These are phyloP conservation scores for Listrodromus nycthemerus DNA, from an alignment of 2,888 invertebrate species.

Conservation along the genomic window DNA sequence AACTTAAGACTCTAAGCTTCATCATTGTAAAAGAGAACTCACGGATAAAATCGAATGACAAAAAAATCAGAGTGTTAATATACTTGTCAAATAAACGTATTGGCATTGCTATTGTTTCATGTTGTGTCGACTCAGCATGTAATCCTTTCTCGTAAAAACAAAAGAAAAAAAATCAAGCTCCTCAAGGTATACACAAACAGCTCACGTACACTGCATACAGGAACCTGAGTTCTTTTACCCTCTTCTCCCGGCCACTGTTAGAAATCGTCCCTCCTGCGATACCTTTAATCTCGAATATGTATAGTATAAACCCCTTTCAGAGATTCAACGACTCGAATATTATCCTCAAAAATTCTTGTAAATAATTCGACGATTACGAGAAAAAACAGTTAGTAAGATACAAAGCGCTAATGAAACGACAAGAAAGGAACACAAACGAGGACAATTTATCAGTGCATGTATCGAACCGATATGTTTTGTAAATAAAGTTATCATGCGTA, in stretches of 20 bases:
- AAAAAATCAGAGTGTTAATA: slow-evolving; percentile 52
- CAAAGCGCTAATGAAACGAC: slow-evolving; percentile 35
- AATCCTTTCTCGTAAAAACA: slow-evolving; percentile 2
- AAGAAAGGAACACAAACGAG: slow-evolving; percentile 57
- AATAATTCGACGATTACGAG: slow-evolving; percentile 76
- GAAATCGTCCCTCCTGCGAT: slow-evolving; percentile 47
- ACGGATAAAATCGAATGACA: slow-evolving; percentile 23
- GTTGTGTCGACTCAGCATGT: slow-evolving; percentile 31
- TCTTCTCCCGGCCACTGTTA: slow-evolving; percentile 29
- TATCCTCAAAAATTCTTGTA: slow-evolving; percentile 77
- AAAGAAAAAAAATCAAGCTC: not conserved
- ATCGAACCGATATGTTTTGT: slow-evolving; percentile 79
- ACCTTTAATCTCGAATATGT: slow-evolving; percentile 60
- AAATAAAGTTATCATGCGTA: slow-evolving; percentile 82
- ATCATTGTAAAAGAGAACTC: slow-evolving; percentile 46
- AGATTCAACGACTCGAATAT: slow-evolving; percentile 67
- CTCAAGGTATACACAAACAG: slow-evolving; percentile 38
- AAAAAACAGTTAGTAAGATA: slow-evolving; percentile 44
- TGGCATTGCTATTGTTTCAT: slow-evolving; percentile 45
- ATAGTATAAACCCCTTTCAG: slow-evolving; percentile 67
- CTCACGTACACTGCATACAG: slow-evolving; percentile 22
- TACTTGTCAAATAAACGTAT: slow-evolving; percentile 64
- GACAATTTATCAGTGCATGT: slow-evolving; percentile 78
- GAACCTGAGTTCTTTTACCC: slow-evolving; percentile 32
- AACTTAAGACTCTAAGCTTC: slow-evolving; percentile 46